A percentile compares a stretch with the other conserved stretches of the same genome.
Evolutionary conservation across 2,113 vertebrate genomes (phyloP).

Genomic region (Perca flavescens): DNA sequence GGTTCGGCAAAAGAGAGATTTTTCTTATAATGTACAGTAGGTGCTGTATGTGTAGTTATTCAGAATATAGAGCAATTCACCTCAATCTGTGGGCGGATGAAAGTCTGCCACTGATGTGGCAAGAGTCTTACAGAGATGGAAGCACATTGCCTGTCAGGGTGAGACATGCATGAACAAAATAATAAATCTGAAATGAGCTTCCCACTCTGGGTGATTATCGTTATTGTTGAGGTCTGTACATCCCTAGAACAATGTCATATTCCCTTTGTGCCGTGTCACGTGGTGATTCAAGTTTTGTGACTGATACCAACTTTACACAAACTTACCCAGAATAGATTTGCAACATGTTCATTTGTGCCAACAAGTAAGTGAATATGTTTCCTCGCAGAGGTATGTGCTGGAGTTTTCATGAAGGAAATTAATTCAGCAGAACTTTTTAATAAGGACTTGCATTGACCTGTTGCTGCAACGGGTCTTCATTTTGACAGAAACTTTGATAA

Average conservation of each 20-base stretch:
- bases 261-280: constrained; percentile 24
- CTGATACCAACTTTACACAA: constrained; percentile 24
- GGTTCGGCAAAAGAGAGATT: neutral
- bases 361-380: constrained; percentile 25
- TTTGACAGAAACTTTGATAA: constrained; percentile 60
- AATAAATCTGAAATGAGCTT: constrained; percentile 64
- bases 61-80: constrained; percentile 26
- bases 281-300: constrained; percentile 40
- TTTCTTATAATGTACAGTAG: constrained; percentile 21
- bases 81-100: constrained; percentile 55
- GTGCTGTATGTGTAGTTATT: constrained; percentile 34
- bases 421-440: constrained; percentile 58
- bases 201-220: constrained; percentile 41
- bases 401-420: constrained; percentile 46
- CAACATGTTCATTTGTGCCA: constrained; percentile 9
- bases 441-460: constrained; percentile 60
- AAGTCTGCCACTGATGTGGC: constrained; percentile 60
- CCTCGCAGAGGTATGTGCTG: neutral
- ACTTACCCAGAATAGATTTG: constrained; percentile 3
- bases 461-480: constrained; percentile 21
- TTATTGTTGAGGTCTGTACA: constrained; percentile 29
- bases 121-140: constrained; percentile 41
- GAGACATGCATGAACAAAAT: constrained; percentile 45
- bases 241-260: constrained; percentile 37
- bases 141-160: constrained; percentile 28